phyloP scores from a whole-genome alignment of 2,113 vertebrate genomes.

The Raja brachyura region DNA sequence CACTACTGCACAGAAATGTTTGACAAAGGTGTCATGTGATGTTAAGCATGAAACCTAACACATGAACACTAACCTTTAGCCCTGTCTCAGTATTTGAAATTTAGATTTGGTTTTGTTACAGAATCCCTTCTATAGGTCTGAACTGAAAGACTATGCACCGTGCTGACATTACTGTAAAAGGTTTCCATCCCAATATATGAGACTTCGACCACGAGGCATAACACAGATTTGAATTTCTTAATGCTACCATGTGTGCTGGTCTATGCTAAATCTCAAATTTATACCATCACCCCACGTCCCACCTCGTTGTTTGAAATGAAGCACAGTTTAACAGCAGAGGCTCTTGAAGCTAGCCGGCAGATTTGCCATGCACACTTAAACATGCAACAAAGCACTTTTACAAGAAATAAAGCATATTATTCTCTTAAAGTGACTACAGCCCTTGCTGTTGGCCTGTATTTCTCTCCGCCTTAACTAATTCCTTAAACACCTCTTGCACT shows the following conservation, averaged over 20 bases:
- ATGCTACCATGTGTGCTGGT: background rate
- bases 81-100: constrained; percentile 56
- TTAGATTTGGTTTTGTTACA: constrained; percentile 59
- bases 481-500: background rate
- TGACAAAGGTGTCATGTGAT: constrained; percentile 77
- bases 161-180: constrained; percentile 31
- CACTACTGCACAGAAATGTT: constrained; percentile 52
- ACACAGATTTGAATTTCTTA: constrained; percentile 32
- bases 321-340: background rate
- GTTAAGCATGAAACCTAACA: constrained; percentile 67
- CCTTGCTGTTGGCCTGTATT: constrained; percentile 8
- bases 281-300: background rate
- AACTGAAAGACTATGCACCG: constrained; percentile 48
- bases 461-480: background rate
- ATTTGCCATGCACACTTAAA: constrained; percentile 24
- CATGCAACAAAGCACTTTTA: constrained; percentile 3
- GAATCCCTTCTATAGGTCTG: constrained; percentile 51
- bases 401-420: background rate
- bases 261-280: constrained; percentile 2
- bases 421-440: background rate
- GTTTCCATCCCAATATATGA: background rate
- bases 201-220: constrained; percentile 17
- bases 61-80: constrained; percentile 67
- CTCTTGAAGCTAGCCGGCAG: constrained; percentile 8
- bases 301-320: constrained; percentile 11